Conservation (phyloP, 2,113 vertebrate genomes). For the Lota lota region DNA sequence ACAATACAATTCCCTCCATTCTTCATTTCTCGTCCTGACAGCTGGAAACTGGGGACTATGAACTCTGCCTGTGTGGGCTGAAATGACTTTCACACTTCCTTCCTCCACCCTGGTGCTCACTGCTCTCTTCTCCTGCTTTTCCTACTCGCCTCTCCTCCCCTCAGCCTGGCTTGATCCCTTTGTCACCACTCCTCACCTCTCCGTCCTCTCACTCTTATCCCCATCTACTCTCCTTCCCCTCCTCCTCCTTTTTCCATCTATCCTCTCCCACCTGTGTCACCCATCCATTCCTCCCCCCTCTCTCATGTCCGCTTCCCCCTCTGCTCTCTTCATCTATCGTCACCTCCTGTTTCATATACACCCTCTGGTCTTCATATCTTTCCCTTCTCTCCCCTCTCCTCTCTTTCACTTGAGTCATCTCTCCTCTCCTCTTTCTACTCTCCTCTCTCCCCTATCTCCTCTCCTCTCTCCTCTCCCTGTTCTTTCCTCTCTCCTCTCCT, state of each 20-base stretch:
- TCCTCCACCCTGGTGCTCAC: neutral
- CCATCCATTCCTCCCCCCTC: neutral
- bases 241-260: neutral
- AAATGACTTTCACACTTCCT: neutral
- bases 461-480: neutral
- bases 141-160: neutral
- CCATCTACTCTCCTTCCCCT: neutral
- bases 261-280: neutral
- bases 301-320: neutral
- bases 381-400: neutral
- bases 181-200: neutral
- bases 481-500: neutral
- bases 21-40: neutral
- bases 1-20: slow-evolving; percentile 33
- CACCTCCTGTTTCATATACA: too few species aligned
- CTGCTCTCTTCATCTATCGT: neutral
- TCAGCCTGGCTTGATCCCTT: neutral
- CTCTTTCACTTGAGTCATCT: neutral
- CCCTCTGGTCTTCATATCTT: too few species aligned
- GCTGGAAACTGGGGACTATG: too few species aligned
- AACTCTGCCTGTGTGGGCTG: neutral
- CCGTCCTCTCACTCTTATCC: neutral
- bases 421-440: neutral
- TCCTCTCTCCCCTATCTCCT: neutral
- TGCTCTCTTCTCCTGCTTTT: neutral